phyloP scores from a whole-genome alignment of 2,888 invertebrate genomes.

The Chloroclysta siterata region DNA sequence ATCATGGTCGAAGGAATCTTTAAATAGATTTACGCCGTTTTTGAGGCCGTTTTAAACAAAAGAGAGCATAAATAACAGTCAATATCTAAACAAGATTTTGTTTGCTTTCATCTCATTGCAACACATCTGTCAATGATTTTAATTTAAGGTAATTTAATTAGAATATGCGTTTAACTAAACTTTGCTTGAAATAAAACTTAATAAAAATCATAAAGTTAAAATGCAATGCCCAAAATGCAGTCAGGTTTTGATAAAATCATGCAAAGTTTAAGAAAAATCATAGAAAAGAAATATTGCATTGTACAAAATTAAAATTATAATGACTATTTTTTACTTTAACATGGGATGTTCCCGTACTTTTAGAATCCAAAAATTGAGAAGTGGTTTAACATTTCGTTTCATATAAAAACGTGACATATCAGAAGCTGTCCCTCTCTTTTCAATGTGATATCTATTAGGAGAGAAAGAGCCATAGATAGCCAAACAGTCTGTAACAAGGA shows the following conservation, averaged over 20 bases:
- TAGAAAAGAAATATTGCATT: conserved; percentile 33
- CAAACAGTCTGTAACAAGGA: background rate
- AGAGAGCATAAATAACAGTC: conserved; percentile 40
- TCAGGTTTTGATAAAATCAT: conserved; percentile 27
- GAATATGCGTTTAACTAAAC: conserved; percentile 22
- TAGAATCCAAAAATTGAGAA: conserved; percentile 47
- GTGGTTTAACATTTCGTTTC: background rate
- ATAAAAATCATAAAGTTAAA: conserved; percentile 20
- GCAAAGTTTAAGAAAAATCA: conserved; percentile 24
- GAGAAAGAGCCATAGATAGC: background rate
- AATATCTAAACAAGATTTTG: conserved; percentile 21
- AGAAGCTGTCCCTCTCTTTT: background rate
- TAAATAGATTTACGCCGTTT: conserved; percentile 30
- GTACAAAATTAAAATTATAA: conserved; percentile 33
- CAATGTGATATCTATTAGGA: background rate
- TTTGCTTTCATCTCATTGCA: conserved; percentile 25
- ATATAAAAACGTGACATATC: background rate
- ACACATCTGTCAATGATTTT: conserved; percentile 9
- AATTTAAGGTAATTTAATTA: background rate
- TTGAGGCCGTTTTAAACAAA: conserved; percentile 39
- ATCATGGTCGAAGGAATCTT: conserved; percentile 27
- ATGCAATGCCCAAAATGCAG: conserved; percentile 38
- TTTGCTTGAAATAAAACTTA: conserved; percentile 26
- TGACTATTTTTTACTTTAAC: conserved; percentile 35
- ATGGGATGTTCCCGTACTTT: conserved; percentile 45